Conservation (phyloP, 2,113 vertebrate species). For the Dicaeum eximium region DNA sequence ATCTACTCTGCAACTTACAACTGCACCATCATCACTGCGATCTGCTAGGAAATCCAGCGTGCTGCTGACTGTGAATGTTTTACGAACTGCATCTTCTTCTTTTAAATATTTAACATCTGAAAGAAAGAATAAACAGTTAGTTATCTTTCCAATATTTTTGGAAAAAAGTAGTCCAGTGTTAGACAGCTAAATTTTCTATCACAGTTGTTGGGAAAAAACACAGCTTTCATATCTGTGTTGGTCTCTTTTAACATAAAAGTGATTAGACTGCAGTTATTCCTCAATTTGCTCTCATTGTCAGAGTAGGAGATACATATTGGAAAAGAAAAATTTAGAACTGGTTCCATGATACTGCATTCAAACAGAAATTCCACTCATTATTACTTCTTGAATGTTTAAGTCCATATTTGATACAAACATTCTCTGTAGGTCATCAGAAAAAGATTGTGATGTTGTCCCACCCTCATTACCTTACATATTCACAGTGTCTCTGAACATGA, state of each 20-base stretch:
- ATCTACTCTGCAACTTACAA: conserved; percentile 93
- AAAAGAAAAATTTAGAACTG: background rate
- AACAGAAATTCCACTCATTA: background rate
- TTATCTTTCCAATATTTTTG: background rate
- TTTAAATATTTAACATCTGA: conserved; percentile 82
- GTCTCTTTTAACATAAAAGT: background rate
- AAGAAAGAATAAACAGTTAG: conserved; percentile 30
- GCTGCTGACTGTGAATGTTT: conserved; percentile 91
- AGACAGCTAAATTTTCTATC: background rate
- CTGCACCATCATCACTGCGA: conserved; percentile 85
- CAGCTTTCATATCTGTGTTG: background rate
- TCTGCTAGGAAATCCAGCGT: conserved; percentile 89
- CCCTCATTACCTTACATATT: background rate
- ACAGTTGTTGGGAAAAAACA: background rate
- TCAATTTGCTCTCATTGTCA: background rate
- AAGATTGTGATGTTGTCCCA: background rate
- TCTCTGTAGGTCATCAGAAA: background rate
- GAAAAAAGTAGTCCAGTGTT: background rate
- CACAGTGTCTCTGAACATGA: background rate
- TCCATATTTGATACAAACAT: background rate
- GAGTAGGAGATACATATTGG: background rate
- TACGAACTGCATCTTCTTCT: conserved; percentile 86
- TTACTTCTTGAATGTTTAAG: background rate
- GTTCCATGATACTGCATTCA: background rate
- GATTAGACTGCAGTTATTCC: background rate